Conservation (phyloP, 1,140 invertebrate genomes). For the Hycleus cichorii region DNA sequence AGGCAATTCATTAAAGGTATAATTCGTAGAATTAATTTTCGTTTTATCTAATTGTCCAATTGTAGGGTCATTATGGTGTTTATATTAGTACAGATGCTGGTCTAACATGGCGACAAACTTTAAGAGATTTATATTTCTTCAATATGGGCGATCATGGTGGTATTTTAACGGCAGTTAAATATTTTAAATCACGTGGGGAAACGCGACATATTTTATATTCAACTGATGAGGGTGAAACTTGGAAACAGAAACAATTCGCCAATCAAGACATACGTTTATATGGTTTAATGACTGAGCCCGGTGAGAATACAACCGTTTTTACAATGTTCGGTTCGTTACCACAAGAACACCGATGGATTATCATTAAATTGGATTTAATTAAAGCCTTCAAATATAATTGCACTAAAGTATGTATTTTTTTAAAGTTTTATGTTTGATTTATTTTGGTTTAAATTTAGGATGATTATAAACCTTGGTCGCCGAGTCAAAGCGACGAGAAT, state of each 20-base stretch:
- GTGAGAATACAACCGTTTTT: slow-evolving; percentile 85
- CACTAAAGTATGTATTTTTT: slow-evolving; percentile 20
- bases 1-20: slow-evolving; percentile 61
- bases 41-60: slow-evolving; percentile 1
- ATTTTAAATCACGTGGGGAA: slow-evolving; percentile 63
- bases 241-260: slow-evolving; percentile 63
- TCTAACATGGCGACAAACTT: slow-evolving; percentile 66
- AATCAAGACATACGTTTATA: slow-evolving; percentile 68
- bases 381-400: slow-evolving; percentile 57
- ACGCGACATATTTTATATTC: slow-evolving; percentile 77
- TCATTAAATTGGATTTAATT: slow-evolving; percentile 73
- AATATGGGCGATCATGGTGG: slow-evolving; percentile 89
- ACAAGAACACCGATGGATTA: slow-evolving; percentile 74
- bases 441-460: slow-evolving; percentile 39
- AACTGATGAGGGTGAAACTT: slow-evolving; percentile 76
- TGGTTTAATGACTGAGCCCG: slow-evolving; percentile 84
- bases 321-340: slow-evolving; percentile 81
- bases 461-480: slow-evolving; percentile 86
- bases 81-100: slow-evolving; percentile 81
- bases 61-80: slow-evolving; percentile 62
- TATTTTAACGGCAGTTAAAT: slow-evolving; percentile 74
- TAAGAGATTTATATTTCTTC: slow-evolving; percentile 80
- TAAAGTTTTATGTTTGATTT: neutral
- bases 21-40: neutral
- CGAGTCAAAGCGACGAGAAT: slow-evolving; percentile 47